Base-by-base conservation (phyloP, 2,797 vertebrate species). In the Acridotheres tristis region DNA sequence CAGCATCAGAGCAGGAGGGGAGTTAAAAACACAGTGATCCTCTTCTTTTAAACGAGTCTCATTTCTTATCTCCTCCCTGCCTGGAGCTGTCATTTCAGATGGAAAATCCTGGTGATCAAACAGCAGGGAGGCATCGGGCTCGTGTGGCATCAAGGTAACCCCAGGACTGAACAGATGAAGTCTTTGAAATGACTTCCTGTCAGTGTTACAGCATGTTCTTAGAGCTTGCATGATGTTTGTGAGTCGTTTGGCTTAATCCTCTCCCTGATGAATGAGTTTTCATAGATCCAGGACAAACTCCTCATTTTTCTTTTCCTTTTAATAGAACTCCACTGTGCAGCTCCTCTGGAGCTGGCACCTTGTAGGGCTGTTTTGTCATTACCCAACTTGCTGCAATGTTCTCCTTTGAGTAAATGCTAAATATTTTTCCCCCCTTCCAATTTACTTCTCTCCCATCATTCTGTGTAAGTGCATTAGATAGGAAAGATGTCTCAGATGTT, bases 301-400 rank as follows among this genome's bases (percentile, higher is more conserved):
- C 38, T 92, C 78, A 63, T 96, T 96, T 95, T 93, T 93, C 84
- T 94, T 85, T 72, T 29, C 71, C 32, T 85, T 81, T 87, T 93
- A 90, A 80, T 43, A 74, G 90, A 80, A 66, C 51, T 81, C 54
- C 23, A 17, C 43, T 7, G 47, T 42, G 25, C 61, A 85, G 65
- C 80, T 90, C 47, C 72, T 87, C 72, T 16, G 65, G 84, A 89
- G 53, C 72, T 65, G 36, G 78, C 78, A 80, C 63, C 74, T 94
- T 13, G 26, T 38, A 20, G 78, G 57, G 81, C 38, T 91, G 13
- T 27, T 76, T 32, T 93, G 57, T 85, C 81, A 67, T 80, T 80
- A 79, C 45, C 84, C 38, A 29, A 67, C 55, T 63, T 54, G 47
- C 54, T 92, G 81, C 27, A 54, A 62, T 51, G 51, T 18, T 87